phyloP scores from a whole-genome alignment of 23 tunicate genomes.

The Halocynthia aurantium region DNA sequence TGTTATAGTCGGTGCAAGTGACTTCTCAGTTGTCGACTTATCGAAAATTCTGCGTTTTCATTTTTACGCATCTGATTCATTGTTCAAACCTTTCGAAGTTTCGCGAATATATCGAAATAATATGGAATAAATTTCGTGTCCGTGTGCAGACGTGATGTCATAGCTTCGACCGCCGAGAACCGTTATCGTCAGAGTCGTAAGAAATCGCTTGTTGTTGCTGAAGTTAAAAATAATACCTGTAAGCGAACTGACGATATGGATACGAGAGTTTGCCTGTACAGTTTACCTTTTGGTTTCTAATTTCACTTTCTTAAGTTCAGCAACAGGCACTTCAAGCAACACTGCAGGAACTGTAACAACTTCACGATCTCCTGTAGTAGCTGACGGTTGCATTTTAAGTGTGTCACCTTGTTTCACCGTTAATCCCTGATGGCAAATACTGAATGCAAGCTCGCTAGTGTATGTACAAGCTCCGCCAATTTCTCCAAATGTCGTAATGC shows the following conservation, averaged over 20 bases:
- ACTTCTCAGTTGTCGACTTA: too few relatives aligned
- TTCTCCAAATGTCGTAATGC: constrained; percentile 9
- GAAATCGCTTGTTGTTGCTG: not conserved
- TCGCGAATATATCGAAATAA: constrained; percentile 33
- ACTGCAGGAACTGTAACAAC: constrained; percentile 9
- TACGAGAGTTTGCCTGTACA: not conserved
- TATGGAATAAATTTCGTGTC: constrained; percentile 26
- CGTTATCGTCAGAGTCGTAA: constrained; percentile 3
- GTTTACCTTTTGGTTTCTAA: not conserved
- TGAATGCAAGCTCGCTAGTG: constrained; percentile 19
- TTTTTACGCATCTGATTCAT: constrained; percentile 50
- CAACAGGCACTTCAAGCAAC: constrained; percentile 16
- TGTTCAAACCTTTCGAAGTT: constrained; percentile 12
- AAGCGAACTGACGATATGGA: not conserved
- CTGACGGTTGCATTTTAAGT: not conserved
- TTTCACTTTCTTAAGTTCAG: constrained; percentile 16
- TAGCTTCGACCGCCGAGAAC: constrained; percentile 11
- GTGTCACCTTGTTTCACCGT: constrained; percentile 13
- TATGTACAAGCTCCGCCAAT: constrained; percentile 15
- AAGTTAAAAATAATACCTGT: not conserved
- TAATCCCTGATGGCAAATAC: constrained; percentile 16
- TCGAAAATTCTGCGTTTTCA: not conserved
- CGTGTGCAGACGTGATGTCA: constrained; percentile 28
- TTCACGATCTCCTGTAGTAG: not conserved
- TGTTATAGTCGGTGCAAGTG: too few relatives aligned